phyloP scores from a whole-genome alignment of 2,888 invertebrate species.

The Xestia sexstrigata region DNA sequence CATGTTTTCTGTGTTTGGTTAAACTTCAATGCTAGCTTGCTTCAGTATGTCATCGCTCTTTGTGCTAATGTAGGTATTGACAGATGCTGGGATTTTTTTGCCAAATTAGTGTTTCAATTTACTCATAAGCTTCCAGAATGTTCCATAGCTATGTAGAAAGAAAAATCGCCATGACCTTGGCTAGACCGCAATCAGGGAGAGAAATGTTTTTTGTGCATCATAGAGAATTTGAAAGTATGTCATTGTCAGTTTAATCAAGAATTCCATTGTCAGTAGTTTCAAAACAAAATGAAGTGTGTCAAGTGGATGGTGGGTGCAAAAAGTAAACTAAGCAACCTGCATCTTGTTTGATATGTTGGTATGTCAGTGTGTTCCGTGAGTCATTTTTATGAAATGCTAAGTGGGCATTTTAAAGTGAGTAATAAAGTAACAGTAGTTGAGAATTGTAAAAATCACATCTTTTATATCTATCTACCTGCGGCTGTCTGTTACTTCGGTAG shows the following conservation, averaged over 20 bases:
- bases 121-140: not conserved
- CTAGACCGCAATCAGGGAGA: conserved; percentile 42
- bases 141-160: not conserved
- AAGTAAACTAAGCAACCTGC: conserved; percentile 49
- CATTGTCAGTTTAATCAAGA: conserved; percentile 76
- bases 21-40: not conserved
- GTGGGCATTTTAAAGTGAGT: not conserved
- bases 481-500: not conserved
- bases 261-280: conserved; percentile 79
- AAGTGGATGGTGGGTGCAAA: conserved; percentile 72
- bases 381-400: conserved; percentile 16
- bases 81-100: not conserved
- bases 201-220: conserved; percentile 70
- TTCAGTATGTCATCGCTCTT: not conserved
- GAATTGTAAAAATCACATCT: not conserved
- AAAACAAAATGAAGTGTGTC: conserved; percentile 73
- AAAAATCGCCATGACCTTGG: conserved; percentile 32
- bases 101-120: no score
- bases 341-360: conserved; percentile 20
- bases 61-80: no score
- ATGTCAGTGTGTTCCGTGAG: conserved; percentile 13
- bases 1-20: not conserved
- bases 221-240: conserved; percentile 82
- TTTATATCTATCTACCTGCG: not conserved
- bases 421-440: not conserved